Conservation (phyloP, 2,113 vertebrate genomes). For the Herpailurus yagouaroundi region DNA sequence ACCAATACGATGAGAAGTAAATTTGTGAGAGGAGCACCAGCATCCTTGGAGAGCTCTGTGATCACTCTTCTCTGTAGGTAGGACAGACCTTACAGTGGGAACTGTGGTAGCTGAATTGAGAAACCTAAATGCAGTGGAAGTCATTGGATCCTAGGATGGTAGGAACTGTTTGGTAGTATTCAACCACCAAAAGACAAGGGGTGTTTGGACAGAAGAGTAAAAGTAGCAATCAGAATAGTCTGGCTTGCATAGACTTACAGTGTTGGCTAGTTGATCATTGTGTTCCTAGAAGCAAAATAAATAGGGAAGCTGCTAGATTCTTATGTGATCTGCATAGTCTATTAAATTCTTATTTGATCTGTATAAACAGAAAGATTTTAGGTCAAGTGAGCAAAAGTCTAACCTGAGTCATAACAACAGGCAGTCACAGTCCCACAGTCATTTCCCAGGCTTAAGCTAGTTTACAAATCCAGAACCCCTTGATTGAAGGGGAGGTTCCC, state of each 20-base stretch:
- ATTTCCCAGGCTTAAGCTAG: not conserved
- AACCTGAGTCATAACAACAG: not conserved
- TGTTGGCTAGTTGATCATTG: not conserved
- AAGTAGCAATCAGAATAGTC: not conserved
- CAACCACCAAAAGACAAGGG: not conserved
- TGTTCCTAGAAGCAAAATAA: not conserved
- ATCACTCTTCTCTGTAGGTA: not conserved
- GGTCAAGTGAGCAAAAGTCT: not conserved
- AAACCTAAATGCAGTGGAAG: not conserved
- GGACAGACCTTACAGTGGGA: not conserved
- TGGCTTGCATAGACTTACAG: not conserved
- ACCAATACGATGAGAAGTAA: not conserved
- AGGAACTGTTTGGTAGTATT: not conserved
- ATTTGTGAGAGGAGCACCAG: not conserved
- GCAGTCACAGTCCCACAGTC: not conserved
- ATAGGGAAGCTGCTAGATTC: not conserved
- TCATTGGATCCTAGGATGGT: not conserved
- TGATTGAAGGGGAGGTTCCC: not conserved
- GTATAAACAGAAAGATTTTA: not conserved
- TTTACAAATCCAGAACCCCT: not conserved
- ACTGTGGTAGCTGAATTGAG: not conserved
- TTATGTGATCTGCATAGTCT: not conserved
- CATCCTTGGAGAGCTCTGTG: not conserved
- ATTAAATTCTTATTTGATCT: not conserved
- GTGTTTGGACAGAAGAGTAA: not conserved